These are phyloP conservation scores for Phyto melanocephala DNA, from an alignment of 2,888 invertebrate genomes.

Conservation along the genomic window DNA sequence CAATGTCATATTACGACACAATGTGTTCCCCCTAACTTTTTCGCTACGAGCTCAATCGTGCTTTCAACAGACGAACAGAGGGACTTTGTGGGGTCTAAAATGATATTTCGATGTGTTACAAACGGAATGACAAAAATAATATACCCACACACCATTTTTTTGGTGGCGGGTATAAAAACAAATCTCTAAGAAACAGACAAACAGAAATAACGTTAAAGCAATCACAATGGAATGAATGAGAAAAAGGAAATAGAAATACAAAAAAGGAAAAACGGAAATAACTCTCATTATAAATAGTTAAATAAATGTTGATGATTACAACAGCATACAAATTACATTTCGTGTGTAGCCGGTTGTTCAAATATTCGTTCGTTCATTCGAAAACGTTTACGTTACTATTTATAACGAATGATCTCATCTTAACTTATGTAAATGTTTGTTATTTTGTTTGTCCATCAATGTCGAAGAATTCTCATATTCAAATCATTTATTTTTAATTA, in stretches of 20 bases:
- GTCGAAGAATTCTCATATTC: background rate
- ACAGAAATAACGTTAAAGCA: background rate
- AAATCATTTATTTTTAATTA: constrained; percentile 22
- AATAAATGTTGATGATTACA: background rate
- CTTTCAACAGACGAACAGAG: too few relatives aligned
- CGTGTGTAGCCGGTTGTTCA: background rate
- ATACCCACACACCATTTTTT: too few relatives aligned
- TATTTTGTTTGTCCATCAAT: constrained; percentile 20
- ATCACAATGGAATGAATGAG: background rate
- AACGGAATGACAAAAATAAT: too few relatives aligned
- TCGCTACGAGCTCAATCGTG: too few relatives aligned
- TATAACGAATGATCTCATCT: constrained; percentile 14
- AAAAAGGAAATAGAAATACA: background rate
- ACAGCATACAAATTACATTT: background rate
- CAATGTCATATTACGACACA: too few relatives aligned
- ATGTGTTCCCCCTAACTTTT: too few relatives aligned
- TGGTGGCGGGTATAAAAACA: too few relatives aligned
- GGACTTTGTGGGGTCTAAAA: too few relatives aligned
- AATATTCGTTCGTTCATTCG: background rate
- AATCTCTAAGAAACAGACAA: background rate
- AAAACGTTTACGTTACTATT: constrained; percentile 5
- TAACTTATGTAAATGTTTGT: background rate
- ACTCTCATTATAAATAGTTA: background rate
- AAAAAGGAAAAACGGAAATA: background rate
- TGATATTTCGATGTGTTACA: too few relatives aligned